phyloP scores from a whole-genome alignment of 2,888 invertebrate species.

The Platypus cylindrus region DNA sequence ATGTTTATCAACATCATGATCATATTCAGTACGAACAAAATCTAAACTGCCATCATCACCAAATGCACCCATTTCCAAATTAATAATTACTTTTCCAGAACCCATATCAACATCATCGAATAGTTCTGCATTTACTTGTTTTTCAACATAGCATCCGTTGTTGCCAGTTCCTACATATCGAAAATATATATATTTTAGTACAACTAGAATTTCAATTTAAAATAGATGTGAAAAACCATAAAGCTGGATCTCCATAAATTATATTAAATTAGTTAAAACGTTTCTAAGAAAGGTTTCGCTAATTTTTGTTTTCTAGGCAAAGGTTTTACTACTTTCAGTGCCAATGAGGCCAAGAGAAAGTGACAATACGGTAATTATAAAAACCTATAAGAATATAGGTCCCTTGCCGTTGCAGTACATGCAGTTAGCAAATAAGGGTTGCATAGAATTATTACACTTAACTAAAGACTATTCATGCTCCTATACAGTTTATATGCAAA shows the following conservation, averaged over 20 bases:
- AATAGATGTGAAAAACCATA: neutral
- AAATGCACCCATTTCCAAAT: conserved; percentile 97
- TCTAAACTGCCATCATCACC: conserved; percentile 84
- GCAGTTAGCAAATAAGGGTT: no score
- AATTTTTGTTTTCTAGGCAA: no score
- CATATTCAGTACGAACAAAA: conserved; percentile 76
- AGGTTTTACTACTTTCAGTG: no score
- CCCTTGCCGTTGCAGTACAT: no score
- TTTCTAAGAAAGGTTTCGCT: no score
- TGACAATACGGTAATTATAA: no score
- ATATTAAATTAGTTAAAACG: neutral
- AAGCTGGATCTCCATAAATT: neutral
- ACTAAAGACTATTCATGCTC: no score
- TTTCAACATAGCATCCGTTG: conserved; percentile 92
- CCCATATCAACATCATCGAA: conserved; percentile 55
- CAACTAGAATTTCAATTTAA: neutral
- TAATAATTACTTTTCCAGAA: conserved; percentile 72
- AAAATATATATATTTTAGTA: no score
- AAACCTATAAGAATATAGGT: no score
- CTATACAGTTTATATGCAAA: conserved; percentile 1
- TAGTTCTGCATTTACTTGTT: conserved; percentile 66
- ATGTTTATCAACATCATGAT: conserved; percentile 68
- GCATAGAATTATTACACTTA: no score
- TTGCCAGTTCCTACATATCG: conserved; percentile 66
- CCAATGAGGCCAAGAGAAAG: no score